Evolutionary conservation across 2,797 vertebrate species (phyloP), one percentile per base, ranked within the genome.

Genomic region (Holocentrus rufus): DNA sequence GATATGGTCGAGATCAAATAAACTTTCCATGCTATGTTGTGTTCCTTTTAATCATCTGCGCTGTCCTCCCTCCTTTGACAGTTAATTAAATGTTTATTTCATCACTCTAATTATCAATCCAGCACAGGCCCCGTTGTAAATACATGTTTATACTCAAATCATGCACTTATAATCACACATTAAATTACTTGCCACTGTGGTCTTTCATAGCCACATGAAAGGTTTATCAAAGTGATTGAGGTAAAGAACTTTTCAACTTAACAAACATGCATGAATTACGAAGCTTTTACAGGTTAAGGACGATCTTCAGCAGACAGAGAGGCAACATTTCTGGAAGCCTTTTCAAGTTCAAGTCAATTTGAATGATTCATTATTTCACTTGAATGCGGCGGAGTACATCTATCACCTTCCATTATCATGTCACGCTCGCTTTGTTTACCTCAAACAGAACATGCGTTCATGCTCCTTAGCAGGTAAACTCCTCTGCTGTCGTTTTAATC

Each of bases 311-410:
- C 44, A 25, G 31, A 27, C 31, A 34, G 5, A 20, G n/a, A 64
- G 57, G 39, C 47, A 44, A 18, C 1, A 3, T 69, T 83, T 74
- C 75, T 47, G 60, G 59, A 11, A 66, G 49, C 61, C 57, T 78
- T 79, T 87, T 79, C 55, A 87, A 84, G 83, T 62, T 60, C 42
- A 62, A 73, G 66, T 72, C 57, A 17, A 75, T 52, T 59, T 63
- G 59, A 90, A 78, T 72, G 64, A 85, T 80, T 88, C 69, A 78
- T 86, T 70, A 62, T 83, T 81, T 75, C 65, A 70, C 69, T 81
- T 77, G 69, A 85, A 76, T 17, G 13, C 75, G 66, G 69, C 65
- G 42, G 57, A 77, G 52, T 57, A 49, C 59, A 60, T 75, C 81
- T 47, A 81, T 85, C 74, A 58, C 72, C 52, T 65, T 14, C 1